phyloP scores from a whole-genome alignment of 2,888 invertebrate species.

The Ypsolopha scabrella region DNA sequence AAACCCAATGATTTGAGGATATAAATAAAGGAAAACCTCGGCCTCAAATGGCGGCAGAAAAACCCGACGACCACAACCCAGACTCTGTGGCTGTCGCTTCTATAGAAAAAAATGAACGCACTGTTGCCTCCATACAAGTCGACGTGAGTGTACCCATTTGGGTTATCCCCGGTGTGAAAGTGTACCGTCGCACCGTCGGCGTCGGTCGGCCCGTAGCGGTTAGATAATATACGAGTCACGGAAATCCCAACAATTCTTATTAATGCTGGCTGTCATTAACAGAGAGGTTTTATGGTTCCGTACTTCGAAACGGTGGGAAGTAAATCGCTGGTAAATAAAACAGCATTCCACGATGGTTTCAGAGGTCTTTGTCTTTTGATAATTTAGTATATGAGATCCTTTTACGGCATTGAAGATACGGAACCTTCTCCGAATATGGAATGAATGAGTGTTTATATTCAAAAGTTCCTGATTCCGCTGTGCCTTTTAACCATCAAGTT shows the following conservation, averaged over 20 bases:
- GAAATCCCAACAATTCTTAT: not conserved
- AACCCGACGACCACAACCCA: not conserved
- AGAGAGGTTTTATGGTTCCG: not conserved
- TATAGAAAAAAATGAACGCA: not conserved
- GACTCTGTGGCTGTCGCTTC: not conserved
- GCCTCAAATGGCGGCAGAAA: not conserved
- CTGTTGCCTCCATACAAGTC: not conserved
- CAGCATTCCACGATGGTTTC: too few relatives aligned
- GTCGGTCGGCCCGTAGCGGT: not conserved
- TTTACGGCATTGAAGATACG: too few relatives aligned
- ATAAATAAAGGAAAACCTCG: too few relatives aligned
- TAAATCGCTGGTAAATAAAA: too few relatives aligned
- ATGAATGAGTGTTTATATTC: too few relatives aligned
- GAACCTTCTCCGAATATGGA: too few relatives aligned
- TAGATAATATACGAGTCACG: not conserved
- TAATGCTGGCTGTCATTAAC: not conserved
- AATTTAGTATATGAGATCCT: too few relatives aligned
- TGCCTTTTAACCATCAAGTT: too few relatives aligned
- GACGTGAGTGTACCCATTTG: constrained; percentile 14
- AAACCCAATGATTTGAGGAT: too few relatives aligned
- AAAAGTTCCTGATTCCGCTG: too few relatives aligned
- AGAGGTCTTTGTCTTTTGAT: too few relatives aligned
- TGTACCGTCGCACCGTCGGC: constrained; percentile 19
- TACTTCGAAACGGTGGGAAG: too few relatives aligned
- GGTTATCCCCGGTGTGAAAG: constrained; percentile 48